phyloP scores from a whole-genome alignment of 2,797 vertebrate genomes.

The Salarias fasciatus region DNA sequence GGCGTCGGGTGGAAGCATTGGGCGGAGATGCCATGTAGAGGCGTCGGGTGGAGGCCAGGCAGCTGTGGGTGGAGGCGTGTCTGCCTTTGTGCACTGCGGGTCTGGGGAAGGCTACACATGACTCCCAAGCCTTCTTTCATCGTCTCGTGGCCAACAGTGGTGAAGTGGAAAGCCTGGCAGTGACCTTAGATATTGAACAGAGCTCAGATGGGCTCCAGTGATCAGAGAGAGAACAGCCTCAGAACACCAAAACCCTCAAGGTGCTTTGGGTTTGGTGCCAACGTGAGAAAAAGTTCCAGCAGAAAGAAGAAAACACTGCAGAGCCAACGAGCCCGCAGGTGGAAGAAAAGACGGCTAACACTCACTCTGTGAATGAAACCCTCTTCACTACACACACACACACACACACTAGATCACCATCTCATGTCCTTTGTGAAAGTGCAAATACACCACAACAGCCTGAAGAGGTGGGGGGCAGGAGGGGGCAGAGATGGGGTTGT shows the following conservation, averaged over 20 bases:
- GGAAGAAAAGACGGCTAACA: too few relatives aligned
- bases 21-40: too few relatives aligned
- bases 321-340: slow-evolving; percentile 52
- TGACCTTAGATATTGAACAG: slow-evolving; percentile 50
- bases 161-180: slow-evolving; percentile 50
- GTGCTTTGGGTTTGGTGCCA: slow-evolving; percentile 55
- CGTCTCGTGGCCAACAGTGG: slow-evolving; percentile 46
- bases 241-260: too few relatives aligned
- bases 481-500: slow-evolving; percentile 56
- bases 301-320: slow-evolving; percentile 42
- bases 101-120: slow-evolving; percentile 20
- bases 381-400: too few relatives aligned
- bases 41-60: too few relatives aligned
- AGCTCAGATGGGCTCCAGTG: slow-evolving; percentile 46
- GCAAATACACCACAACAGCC: slow-evolving; percentile 66
- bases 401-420: slow-evolving; percentile 1
- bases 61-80: too few relatives aligned
- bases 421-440: slow-evolving; percentile 59
- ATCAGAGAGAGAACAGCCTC: slow-evolving; percentile 35
- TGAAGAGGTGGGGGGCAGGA: slow-evolving; percentile 77
- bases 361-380: too few relatives aligned
- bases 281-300: too few relatives aligned
- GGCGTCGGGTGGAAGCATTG: too few relatives aligned
- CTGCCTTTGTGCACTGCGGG: slow-evolving; percentile 3
- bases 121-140: slow-evolving; percentile 34